Evolutionary conservation across 37 sponge, comb jelly and placozoan genomes (phyloP).

Genomic region (Tethya wilhelma): DNA sequence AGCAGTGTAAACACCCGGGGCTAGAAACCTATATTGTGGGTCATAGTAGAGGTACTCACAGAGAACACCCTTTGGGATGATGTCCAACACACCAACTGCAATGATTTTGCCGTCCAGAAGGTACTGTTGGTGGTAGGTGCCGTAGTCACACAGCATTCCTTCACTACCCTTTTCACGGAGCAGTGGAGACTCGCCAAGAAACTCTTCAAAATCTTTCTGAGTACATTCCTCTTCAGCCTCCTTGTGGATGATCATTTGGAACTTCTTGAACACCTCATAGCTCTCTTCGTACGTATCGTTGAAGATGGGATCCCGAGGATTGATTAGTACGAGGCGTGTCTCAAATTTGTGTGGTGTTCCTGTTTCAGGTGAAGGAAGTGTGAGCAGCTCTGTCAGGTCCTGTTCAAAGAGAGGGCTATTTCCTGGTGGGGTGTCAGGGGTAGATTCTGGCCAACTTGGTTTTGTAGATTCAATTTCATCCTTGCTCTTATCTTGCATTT

Average conservation of each 20-base stretch:
- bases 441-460: too few species aligned
- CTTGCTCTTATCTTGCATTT: background rate
- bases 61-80: constrained; percentile 66
- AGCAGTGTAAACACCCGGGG: constrained; percentile 69
- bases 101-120: constrained; percentile 66
- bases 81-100: constrained; percentile 73
- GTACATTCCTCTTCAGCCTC: constrained; percentile 43
- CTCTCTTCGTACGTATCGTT: constrained; percentile 30
- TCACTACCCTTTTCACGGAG: background rate
- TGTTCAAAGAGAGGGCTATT: background rate
- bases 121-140: constrained; percentile 78
- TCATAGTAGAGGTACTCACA: constrained; percentile 83
- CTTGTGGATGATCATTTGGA: constrained; percentile 62
- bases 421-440: background rate
- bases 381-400: constrained; percentile 28
- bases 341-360: constrained; percentile 68
- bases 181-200: constrained; percentile 39
- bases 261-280: constrained; percentile 65
- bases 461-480: background rate
- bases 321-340: constrained; percentile 32
- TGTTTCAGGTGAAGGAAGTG: too few species aligned
- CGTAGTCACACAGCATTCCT: constrained; percentile 28
- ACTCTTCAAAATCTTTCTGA: constrained; percentile 40
- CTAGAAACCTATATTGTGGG: constrained; percentile 60
- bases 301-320: background rate